These are phyloP conservation scores for Cotesia glomerata DNA, from an alignment of 1,140 invertebrate species.

Conservation along the genomic window DNA sequence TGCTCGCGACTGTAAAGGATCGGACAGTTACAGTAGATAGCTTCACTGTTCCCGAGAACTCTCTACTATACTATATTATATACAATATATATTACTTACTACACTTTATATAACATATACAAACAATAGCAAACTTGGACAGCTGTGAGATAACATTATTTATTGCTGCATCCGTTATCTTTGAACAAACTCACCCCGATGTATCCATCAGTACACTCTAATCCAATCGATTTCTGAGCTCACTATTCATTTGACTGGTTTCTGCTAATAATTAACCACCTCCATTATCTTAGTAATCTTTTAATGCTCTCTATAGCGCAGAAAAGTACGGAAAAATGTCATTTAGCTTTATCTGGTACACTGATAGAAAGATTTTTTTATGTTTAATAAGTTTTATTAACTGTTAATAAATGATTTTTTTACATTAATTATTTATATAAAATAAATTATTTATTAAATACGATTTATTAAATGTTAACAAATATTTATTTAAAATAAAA, in stretches of 20 bases:
- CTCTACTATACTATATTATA: not conserved
- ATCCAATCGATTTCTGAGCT: conserved; percentile 21
- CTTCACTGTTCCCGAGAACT: conserved; percentile 19
- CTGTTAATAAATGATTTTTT: no score
- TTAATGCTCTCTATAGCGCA: no score
- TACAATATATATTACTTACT: not conserved
- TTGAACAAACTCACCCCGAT: conserved; percentile 21
- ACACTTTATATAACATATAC: conserved; percentile 13
- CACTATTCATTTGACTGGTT: conserved; percentile 3
- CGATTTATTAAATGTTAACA: no score
- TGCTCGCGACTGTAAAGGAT: conserved; percentile 33
- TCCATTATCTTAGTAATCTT: no score
- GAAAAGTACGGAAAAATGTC: no score
- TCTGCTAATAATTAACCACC: conserved; percentile 1
- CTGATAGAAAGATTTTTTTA: no score
- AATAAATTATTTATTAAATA: no score
- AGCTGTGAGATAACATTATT: conserved; percentile 32
- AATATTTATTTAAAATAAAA: no score
- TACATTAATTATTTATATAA: no score
- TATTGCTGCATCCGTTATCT: conserved; percentile 35
- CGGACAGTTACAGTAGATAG: conserved; percentile 25
- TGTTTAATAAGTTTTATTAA: no score
- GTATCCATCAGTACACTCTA: conserved; percentile 27
- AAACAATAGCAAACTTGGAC: conserved; percentile 18
- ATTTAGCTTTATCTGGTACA: no score